Evolutionary conservation across 2,888 invertebrate genomes (phyloP).

Genomic region (Dastarcus helophoroides): DNA sequence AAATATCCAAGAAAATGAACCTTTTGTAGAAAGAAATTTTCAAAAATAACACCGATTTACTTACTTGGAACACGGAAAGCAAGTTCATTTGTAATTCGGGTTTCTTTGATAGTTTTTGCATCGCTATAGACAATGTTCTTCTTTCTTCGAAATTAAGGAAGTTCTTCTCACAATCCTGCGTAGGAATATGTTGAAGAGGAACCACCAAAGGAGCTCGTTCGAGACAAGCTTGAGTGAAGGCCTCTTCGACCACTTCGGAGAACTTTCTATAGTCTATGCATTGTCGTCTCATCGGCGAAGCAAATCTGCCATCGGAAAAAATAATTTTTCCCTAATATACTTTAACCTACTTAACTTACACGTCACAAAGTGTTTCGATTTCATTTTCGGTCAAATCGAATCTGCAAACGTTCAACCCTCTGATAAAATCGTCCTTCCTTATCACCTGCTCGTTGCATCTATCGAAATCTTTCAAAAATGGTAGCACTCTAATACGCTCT

Average conservation of each 20-base stretch:
- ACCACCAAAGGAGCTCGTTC: slow-evolving; percentile 55
- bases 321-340: slow-evolving; percentile 1
- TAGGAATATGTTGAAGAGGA: slow-evolving; percentile 60
- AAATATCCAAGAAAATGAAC: too few relatives aligned
- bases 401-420: slow-evolving; percentile 55
- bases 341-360: slow-evolving; percentile 45
- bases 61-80: slow-evolving; percentile 53
- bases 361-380: slow-evolving; percentile 57
- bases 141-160: slow-evolving; percentile 69
- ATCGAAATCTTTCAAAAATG: slow-evolving; percentile 59
- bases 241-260: slow-evolving; percentile 55
- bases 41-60: too few relatives aligned
- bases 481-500: slow-evolving; percentile 51
- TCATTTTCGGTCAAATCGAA: slow-evolving; percentile 55
- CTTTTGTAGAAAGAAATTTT: too few relatives aligned
- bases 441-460: slow-evolving; percentile 50
- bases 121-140: slow-evolving; percentile 47
- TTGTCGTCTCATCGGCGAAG: slow-evolving; percentile 47
- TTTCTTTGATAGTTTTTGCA: slow-evolving; percentile 55
- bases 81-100: slow-evolving; percentile 59
- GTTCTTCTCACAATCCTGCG: slow-evolving; percentile 47
- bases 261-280: slow-evolving; percentile 58
- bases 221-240: slow-evolving; percentile 52
- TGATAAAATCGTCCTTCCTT: slow-evolving; percentile 54
- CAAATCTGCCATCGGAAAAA: slow-evolving; percentile 42